Evolutionary conservation across 2,888 invertebrate species (phyloP).

Genomic region (Trichogramma evanescens): DNA sequence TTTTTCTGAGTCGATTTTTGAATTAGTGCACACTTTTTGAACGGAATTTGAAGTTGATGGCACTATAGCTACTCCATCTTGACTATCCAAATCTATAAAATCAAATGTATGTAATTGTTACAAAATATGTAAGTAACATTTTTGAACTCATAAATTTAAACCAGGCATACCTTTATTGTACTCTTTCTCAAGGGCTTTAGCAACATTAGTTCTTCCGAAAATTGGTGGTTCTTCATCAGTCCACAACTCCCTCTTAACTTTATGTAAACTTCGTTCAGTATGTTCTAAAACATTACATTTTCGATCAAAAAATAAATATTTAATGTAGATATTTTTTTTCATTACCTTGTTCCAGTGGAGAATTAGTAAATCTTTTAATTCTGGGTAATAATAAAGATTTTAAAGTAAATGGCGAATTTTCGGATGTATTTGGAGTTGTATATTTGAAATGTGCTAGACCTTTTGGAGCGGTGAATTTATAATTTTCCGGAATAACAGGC

Average conservation of each 20-base stretch:
- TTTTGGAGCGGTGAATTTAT: conserved; percentile 7
- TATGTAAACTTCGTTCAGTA: not conserved
- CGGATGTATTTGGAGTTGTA: not conserved
- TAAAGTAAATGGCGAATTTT: not conserved
- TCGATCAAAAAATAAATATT: not conserved
- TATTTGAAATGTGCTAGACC: not conserved
- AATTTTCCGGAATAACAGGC: conserved; percentile 11
- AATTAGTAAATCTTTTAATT: not conserved
- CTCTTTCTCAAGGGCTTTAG: not conserved
- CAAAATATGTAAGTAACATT: too few relatives aligned
- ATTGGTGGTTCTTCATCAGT: not conserved
- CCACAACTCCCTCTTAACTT: not conserved
- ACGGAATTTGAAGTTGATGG: too few relatives aligned
- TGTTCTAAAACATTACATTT: not conserved
- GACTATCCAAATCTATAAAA: too few relatives aligned
- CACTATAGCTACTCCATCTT: too few relatives aligned
- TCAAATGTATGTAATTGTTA: too few relatives aligned
- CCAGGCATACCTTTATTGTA: too few relatives aligned
- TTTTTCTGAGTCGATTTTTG: too few relatives aligned
- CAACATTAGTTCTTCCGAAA: conserved; percentile 6
- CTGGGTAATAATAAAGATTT: not conserved
- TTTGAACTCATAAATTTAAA: too few relatives aligned
- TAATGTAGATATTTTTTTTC: not conserved
- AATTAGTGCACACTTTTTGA: too few relatives aligned
- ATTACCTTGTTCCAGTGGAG: not conserved